phyloP scores from a whole-genome alignment of 2,888 invertebrate genomes.

The Esperia sulphurella region DNA sequence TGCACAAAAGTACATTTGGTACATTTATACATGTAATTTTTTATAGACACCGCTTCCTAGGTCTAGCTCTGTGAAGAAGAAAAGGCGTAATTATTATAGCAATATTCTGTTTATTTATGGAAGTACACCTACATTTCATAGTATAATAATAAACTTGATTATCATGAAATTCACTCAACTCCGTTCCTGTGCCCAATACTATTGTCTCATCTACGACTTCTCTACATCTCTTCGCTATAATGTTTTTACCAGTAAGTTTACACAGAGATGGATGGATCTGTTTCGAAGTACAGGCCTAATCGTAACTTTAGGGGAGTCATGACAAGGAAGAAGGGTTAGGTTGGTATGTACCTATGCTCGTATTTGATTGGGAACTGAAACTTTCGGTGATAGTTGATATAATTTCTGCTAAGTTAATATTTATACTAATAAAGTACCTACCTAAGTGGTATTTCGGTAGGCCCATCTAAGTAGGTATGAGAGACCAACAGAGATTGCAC shows the following conservation, averaged over 20 bases:
- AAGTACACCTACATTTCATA: too few relatives aligned
- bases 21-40: too few relatives aligned
- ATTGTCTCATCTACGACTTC: slow-evolving; percentile 5
- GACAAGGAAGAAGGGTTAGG: slow-evolving; percentile 19
- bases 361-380: slow-evolving; percentile 12
- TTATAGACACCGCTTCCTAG: too few relatives aligned
- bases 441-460: not conserved
- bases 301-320: slow-evolving; percentile 38
- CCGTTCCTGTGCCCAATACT: too few relatives aligned
- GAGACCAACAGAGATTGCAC: too few relatives aligned
- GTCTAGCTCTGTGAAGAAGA: too few relatives aligned
- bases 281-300: slow-evolving; percentile 52
- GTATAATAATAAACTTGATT: too few relatives aligned
- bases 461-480: too few relatives aligned
- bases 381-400: slow-evolving; percentile 3
- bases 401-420: not conserved
- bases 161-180: too few relatives aligned
- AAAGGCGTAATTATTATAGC: too few relatives aligned
- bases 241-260: slow-evolving; percentile 47
- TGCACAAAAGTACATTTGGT: too few relatives aligned
- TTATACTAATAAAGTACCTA: not conserved
- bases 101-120: too few relatives aligned
- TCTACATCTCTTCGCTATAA: slow-evolving; percentile 8
- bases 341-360: slow-evolving; percentile 2
- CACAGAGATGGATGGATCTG: slow-evolving; percentile 53